Conservation (phyloP, 2,888 invertebrate genomes). For the Acrobasis repandana region DNA sequence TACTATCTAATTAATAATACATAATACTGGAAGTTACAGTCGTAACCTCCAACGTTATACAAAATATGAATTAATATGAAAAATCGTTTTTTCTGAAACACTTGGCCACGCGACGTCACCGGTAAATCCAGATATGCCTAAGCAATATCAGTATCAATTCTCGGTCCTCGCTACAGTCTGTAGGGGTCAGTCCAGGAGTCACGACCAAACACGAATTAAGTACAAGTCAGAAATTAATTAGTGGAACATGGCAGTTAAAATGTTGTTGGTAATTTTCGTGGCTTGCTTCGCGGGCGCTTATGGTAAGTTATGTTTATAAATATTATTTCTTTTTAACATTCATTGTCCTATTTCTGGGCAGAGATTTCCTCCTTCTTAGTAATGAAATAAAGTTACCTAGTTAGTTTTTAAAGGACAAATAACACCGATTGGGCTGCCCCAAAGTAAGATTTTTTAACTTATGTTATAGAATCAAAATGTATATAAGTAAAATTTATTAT, state of each 20-base stretch:
- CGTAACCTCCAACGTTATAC: no score
- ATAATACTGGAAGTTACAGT: no score
- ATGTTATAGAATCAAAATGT: no score
- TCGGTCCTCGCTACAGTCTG: conserved; percentile 34
- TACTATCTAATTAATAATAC: no score
- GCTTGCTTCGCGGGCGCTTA: conserved; percentile 24
- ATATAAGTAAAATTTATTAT: no score
- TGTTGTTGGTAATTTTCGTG: conserved; percentile 25
- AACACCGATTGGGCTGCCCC: no score
- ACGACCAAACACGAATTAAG: conserved; percentile 22
- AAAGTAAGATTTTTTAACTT: no score
- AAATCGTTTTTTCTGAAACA: conserved; percentile 23
- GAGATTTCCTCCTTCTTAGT: neutral
- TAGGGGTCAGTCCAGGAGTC: conserved; percentile 18
- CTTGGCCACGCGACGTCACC: conserved; percentile 55
- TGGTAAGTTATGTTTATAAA: conserved; percentile 20
- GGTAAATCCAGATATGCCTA: conserved; percentile 59
- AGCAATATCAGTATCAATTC: conserved; percentile 50
- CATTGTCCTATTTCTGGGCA: neutral
- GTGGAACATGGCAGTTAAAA: conserved; percentile 24
- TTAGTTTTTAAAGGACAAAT: no score
- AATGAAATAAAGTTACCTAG: no score
- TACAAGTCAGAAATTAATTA: neutral
- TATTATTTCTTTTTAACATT: neutral
- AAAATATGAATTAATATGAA: neutral